Evolutionary conservation across 2,888 invertebrate genomes (phyloP).

Genomic region (Hyles lineata): DNA sequence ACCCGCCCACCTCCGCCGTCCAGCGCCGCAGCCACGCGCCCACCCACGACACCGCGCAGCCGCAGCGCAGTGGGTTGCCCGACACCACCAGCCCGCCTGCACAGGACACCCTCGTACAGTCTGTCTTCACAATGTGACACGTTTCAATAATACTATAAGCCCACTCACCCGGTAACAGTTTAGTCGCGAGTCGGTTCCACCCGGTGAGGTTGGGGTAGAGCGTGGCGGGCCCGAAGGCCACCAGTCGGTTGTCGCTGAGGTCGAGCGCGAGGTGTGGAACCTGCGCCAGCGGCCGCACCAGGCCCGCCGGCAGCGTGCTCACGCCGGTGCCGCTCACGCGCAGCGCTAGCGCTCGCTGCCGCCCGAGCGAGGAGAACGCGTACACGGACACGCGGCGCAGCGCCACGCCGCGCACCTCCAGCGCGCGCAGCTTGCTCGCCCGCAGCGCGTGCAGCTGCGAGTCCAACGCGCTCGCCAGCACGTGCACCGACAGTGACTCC

Average conservation of each 20-base stretch:
- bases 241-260: constrained; percentile 89
- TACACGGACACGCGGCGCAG: constrained; percentile 87
- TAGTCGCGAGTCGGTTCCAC: constrained; percentile 93
- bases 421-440: constrained; percentile 88
- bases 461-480: constrained; percentile 87
- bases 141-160: not conserved
- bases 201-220: constrained; percentile 92
- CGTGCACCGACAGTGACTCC: constrained; percentile 78
- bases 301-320: constrained; percentile 89
- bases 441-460: constrained; percentile 89
- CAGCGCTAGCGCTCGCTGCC: constrained; percentile 88
- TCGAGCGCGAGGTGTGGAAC: constrained; percentile 91
- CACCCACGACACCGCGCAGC: constrained; percentile 93
- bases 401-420: constrained; percentile 90
- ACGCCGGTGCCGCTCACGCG: constrained; percentile 89
- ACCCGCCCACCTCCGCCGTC: constrained; percentile 92
- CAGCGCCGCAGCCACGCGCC: constrained; percentile 94
- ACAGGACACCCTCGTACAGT: constrained; percentile 4
- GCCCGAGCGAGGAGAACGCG: constrained; percentile 88
- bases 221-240: constrained; percentile 88
- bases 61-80: constrained; percentile 92
- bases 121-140: not conserved
- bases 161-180: constrained; percentile 88
- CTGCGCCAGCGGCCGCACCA: constrained; percentile 88
- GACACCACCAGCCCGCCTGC: constrained; percentile 91